A percentile compares a stretch with the other conserved stretches of the same genome.
phyloP scores from a whole-genome alignment of 2,113 vertebrate species.

The Labeo catla region DNA sequence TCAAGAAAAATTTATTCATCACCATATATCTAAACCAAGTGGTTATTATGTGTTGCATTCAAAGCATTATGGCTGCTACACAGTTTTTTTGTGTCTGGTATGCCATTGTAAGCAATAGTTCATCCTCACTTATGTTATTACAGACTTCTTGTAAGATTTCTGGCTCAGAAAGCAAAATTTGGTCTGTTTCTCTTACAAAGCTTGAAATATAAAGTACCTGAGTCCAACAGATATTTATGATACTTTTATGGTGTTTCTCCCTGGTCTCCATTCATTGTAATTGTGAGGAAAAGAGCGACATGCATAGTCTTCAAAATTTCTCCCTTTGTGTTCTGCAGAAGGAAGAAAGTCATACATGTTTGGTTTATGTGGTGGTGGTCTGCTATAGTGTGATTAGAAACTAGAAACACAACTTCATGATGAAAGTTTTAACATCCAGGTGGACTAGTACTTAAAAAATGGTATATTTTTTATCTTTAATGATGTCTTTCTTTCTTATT shows the following conservation, averaged over 20 bases:
- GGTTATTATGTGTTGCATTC: neutral
- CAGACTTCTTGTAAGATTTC: neutral
- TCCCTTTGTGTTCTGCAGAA: slow-evolving; percentile 8
- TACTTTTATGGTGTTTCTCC: neutral
- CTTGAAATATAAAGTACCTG: neutral
- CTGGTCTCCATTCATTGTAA: neutral
- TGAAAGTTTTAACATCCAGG: neutral
- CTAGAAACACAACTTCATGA: too few species aligned
- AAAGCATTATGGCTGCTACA: neutral
- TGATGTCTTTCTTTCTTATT: neutral
- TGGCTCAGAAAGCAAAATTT: neutral
- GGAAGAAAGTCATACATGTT: neutral
- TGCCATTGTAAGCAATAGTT: neutral
- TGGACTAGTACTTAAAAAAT: neutral
- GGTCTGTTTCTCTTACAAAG: neutral
- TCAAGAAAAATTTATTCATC: neutral
- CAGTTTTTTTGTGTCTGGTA: neutral
- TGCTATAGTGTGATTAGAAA: too few species aligned
- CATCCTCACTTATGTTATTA: neutral
- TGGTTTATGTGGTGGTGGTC: too few species aligned
- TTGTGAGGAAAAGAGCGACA: neutral
- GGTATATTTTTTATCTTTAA: neutral
- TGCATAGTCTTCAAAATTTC: neutral
- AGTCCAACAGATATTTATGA: neutral
- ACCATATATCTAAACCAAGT: neutral